Conservation (phyloP, 2,888 invertebrate species). For the Platynereis dumerilii region DNA sequence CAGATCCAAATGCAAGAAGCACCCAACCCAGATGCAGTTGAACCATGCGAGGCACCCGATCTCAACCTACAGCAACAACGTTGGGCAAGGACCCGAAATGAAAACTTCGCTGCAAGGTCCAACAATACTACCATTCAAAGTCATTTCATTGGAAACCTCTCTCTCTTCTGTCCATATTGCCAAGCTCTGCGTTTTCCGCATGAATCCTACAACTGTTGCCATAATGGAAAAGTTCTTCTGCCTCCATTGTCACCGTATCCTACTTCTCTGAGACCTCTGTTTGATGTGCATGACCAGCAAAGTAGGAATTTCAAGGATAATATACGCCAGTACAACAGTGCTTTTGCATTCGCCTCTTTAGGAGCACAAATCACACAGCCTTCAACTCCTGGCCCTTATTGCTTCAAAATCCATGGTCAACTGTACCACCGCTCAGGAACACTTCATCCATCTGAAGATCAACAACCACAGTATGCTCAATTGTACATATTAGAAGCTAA, state of each 20-base stretch:
- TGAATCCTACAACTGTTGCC: background rate
- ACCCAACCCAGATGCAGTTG: no score
- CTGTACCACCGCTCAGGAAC: background rate
- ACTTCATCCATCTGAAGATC: background rate
- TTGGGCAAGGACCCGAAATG: no score
- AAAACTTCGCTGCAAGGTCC: no score
- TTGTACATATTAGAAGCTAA: background rate
- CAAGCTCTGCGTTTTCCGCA: background rate
- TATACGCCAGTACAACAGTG: constrained; percentile 9
- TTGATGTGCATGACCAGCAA: background rate
- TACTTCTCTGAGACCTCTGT: background rate
- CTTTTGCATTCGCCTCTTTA: background rate
- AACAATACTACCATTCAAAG: no score
- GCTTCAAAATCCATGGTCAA: background rate
- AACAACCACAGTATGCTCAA: background rate
- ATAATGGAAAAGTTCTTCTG: background rate
- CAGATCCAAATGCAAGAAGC: no score
- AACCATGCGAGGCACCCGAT: no score
- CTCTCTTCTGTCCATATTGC: background rate
- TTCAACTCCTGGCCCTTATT: background rate
- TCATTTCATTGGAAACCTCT: background rate
- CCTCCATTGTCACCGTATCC: background rate
- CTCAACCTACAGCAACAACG: no score
- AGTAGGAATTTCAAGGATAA: background rate
- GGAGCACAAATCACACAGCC: background rate